phyloP scores from a whole-genome alignment of 1,140 invertebrate species.

The Lepidostoma basale region DNA sequence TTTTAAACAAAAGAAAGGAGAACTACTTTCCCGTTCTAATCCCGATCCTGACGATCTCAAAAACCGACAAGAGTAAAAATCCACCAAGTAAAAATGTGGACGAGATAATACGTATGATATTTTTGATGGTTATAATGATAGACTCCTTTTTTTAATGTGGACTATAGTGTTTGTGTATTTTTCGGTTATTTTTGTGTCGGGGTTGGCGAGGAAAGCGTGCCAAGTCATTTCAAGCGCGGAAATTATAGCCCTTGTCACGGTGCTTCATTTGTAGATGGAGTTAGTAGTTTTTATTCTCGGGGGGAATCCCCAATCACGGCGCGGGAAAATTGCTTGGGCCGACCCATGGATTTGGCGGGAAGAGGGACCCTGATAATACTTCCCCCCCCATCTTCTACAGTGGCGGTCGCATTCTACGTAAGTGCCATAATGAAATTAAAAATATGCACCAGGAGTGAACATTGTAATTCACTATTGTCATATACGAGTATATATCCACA shows the following conservation, averaged over 20 bases:
- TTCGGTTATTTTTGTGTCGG: neutral
- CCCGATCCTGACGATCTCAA: neutral
- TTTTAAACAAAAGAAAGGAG: constrained; percentile 45
- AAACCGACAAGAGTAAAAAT: neutral
- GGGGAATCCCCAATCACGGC: constrained; percentile 46
- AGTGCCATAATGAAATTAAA: too few relatives aligned
- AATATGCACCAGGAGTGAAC: too few relatives aligned
- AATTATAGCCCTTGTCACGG: constrained; percentile 46
- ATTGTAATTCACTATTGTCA: too few relatives aligned
- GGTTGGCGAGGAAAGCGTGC: constrained; percentile 17
- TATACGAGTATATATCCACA: too few relatives aligned
- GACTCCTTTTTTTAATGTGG: neutral
- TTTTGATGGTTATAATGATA: neutral
- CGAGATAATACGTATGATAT: neutral
- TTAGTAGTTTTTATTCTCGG: constrained; percentile 46
- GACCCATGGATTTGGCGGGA: neutral
- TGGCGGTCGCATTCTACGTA: too few relatives aligned
- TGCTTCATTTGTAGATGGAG: constrained; percentile 47
- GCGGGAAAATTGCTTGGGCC: constrained; percentile 43
- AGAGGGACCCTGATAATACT: too few relatives aligned
- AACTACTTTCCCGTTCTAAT: constrained; percentile 28
- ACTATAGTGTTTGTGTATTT: neutral
- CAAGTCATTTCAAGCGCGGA: constrained; percentile 38
- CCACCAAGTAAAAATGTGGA: neutral
- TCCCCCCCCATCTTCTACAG: too few relatives aligned